phyloP scores from a whole-genome alignment of 2,888 invertebrate genomes.

The Ecdyonurus torrentis region DNA sequence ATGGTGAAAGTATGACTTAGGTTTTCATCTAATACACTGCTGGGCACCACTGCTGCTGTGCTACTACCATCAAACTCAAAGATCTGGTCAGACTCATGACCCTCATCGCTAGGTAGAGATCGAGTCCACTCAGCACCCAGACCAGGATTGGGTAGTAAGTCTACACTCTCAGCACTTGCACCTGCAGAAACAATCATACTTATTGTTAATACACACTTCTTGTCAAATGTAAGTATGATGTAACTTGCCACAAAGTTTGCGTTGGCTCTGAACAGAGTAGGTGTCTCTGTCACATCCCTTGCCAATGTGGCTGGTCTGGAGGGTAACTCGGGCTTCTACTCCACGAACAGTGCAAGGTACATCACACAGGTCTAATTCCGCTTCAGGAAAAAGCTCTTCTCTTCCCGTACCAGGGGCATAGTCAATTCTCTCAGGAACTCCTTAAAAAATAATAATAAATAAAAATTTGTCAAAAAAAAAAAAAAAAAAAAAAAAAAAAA shows the following conservation, averaged over 20 bases:
- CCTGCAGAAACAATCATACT: conserved; percentile 26
- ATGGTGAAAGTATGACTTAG: conserved; percentile 74
- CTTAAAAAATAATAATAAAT: conserved; percentile 24
- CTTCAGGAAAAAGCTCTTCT: conserved; percentile 63
- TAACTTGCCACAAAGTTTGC: conserved; percentile 57
- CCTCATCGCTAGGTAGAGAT: conserved; percentile 66
- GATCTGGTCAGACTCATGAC: conserved; percentile 71
- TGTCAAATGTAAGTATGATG: too few relatives aligned
- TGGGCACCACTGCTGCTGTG: conserved; percentile 73
- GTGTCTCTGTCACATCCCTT: conserved; percentile 94
- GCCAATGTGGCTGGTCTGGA: conserved; percentile 75
- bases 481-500: neutral
- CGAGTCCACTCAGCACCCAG: conserved; percentile 67
- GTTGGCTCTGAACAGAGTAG: conserved; percentile 68
- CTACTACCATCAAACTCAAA: conserved; percentile 89
- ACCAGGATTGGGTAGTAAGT: conserved; percentile 70
- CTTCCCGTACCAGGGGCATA: conserved; percentile 71
- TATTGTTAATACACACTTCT: too few relatives aligned
- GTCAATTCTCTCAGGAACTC: conserved; percentile 67
- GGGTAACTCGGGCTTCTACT: conserved; percentile 34
- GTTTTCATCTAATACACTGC: conserved; percentile 53
- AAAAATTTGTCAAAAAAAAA: neutral
- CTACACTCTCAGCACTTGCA: conserved; percentile 64
- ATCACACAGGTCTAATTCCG: conserved; percentile 40
- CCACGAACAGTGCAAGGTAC: conserved; percentile 29